phyloP scores from a whole-genome alignment of 2,797 vertebrate species.

The Lacerta agilis region DNA sequence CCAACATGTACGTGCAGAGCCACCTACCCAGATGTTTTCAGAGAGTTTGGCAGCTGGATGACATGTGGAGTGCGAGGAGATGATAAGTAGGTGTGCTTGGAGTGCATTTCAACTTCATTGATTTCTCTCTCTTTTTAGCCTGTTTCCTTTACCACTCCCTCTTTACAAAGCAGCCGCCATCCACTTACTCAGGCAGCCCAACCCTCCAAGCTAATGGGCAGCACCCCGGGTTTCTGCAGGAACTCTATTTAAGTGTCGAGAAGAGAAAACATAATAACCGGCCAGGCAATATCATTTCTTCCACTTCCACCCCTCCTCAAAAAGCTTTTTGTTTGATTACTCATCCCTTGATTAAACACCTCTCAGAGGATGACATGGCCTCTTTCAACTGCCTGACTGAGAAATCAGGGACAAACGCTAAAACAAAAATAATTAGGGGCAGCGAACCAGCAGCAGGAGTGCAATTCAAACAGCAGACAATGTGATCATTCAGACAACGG shows the following conservation, averaged over 20 bases:
- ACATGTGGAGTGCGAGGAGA: slow-evolving; percentile 45
- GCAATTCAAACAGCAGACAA: slow-evolving; percentile 61
- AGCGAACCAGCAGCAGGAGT: slow-evolving; percentile 65
- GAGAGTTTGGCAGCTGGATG: slow-evolving; percentile 55
- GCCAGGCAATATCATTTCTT: slow-evolving; percentile 70
- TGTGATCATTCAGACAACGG: slow-evolving; percentile 56
- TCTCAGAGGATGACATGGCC: slow-evolving; percentile 63
- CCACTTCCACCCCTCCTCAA: slow-evolving; percentile 66
- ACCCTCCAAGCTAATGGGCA: slow-evolving; percentile 55
- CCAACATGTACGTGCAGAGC: slow-evolving; percentile 44
- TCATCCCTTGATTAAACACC: slow-evolving; percentile 69
- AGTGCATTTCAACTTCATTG: slow-evolving; percentile 45
- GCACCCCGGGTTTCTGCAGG: slow-evolving; percentile 58
- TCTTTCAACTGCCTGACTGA: slow-evolving; percentile 67
- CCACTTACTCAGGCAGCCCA: slow-evolving; percentile 44
- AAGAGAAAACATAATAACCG: slow-evolving; percentile 66
- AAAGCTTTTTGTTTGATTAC: slow-evolving; percentile 73
- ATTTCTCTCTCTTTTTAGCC: slow-evolving; percentile 26
- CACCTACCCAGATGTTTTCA: slow-evolving; percentile 66
- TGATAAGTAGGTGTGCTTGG: slow-evolving; percentile 43
- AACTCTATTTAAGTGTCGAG: slow-evolving; percentile 57
- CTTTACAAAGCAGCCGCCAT: slow-evolving; percentile 52
- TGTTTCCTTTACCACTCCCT: slow-evolving; percentile 53
- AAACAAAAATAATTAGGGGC: slow-evolving; percentile 72
- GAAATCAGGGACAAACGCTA: slow-evolving; percentile 64